Evolutionary conservation across 2,113 vertebrate species (phyloP).

Genomic region (Panthera tigris): DNA sequence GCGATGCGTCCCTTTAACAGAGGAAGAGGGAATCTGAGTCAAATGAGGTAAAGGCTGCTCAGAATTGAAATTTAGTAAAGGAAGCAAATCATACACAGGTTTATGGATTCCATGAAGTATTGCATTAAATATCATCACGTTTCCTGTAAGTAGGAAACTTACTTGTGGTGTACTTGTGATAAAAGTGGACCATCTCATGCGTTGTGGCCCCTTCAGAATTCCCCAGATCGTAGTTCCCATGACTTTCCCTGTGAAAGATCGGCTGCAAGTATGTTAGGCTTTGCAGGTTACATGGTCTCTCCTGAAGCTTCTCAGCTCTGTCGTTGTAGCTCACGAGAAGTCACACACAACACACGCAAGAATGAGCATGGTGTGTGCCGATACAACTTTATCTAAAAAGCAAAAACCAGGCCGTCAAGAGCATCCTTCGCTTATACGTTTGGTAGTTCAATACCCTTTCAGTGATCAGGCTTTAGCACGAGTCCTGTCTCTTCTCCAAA

Average conservation of each 20-base stretch:
- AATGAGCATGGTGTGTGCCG: fast-evolving
- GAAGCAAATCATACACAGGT: fast-evolving
- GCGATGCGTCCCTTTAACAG: fast-evolving
- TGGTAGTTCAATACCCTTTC: neutral
- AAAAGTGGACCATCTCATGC: too few species aligned
- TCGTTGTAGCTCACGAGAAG: fast-evolving
- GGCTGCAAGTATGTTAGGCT: fast-evolving
- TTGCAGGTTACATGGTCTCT: fast-evolving
- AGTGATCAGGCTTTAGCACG: neutral
- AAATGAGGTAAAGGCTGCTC: fast-evolving
- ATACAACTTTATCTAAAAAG: neutral
- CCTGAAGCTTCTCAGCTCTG: fast-evolving
- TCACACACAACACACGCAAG: fast-evolving
- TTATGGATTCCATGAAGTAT: fast-evolving
- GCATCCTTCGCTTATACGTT: fast-evolving
- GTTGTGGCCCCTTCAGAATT: fast-evolving
- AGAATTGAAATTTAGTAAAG: fast-evolving
- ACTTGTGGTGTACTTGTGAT: too few species aligned
- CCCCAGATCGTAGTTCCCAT: fast-evolving
- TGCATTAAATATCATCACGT: neutral
- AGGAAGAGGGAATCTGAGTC: fast-evolving
- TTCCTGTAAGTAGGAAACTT: neutral
- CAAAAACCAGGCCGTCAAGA: neutral
- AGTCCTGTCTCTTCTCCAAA: neutral
- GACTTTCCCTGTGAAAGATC: fast-evolving